A percentile compares a stretch with the other conserved stretches of the same genome.
Evolutionary conservation across 2,797 vertebrate species (phyloP).

Genomic region (Masticophis lateralis): DNA sequence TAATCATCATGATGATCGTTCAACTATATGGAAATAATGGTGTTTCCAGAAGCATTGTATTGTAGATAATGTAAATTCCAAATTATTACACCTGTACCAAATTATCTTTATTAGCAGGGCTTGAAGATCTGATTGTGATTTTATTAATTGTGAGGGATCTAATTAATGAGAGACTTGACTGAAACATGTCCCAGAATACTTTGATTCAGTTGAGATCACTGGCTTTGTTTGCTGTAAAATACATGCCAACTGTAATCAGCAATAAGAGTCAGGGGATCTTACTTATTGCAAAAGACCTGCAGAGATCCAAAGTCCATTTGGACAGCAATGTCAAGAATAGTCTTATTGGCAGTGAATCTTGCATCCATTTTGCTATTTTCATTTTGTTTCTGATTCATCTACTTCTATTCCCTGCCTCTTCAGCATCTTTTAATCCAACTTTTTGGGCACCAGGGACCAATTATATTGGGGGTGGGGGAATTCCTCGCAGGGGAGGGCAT

Average conservation of each 20-base stretch:
- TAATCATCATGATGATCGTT: not conserved
- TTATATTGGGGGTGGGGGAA: not conserved
- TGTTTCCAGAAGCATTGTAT: not conserved
- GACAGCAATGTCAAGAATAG: not conserved
- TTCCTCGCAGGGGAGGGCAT: not conserved
- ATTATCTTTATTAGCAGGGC: not conserved
- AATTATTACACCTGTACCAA: not conserved
- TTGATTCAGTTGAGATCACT: rapidly evolving
- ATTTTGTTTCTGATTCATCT: not conserved
- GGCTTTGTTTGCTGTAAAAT: not conserved
- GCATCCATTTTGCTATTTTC: not conserved
- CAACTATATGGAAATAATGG: not conserved
- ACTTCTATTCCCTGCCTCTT: not conserved
- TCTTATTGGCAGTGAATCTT: not conserved
- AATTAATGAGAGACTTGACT: not conserved
- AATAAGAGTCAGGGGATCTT: not conserved
- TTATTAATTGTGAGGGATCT: not conserved
- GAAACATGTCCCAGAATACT: not conserved
- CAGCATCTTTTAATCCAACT: not conserved
- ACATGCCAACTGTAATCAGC: not conserved
- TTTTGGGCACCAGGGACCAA: not conserved
- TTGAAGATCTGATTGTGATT: not conserved
- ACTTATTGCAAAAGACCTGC: not conserved
- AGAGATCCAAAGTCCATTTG: not conserved
- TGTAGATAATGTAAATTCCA: not conserved